phyloP scores from a whole-genome alignment of 2,113 vertebrate species.

The Brienomyrus brachyistius region DNA sequence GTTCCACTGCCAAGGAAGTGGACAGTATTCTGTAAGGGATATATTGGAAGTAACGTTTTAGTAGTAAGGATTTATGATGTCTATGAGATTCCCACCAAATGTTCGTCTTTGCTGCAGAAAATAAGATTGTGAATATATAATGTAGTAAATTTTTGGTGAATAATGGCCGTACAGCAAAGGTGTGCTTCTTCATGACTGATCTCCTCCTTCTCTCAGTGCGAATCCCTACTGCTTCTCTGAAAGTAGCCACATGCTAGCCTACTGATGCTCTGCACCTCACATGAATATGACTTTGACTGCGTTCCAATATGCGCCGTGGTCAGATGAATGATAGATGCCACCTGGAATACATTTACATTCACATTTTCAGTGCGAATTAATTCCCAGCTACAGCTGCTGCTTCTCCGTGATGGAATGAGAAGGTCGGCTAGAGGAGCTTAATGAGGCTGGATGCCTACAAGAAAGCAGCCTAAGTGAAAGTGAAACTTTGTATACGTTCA shows the following conservation, averaged over 20 bases:
- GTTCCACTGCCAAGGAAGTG: not conserved
- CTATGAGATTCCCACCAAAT: not conserved
- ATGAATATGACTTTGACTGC: not conserved
- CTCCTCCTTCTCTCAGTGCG: not conserved
- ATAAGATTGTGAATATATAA: not conserved
- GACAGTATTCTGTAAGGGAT: not conserved
- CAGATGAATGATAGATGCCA: not conserved
- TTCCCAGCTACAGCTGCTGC: not conserved
- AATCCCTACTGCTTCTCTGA: not conserved
- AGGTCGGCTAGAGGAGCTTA: not conserved
- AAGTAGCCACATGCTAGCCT: not conserved
- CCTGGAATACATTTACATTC: not conserved
- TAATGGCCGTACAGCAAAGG: not conserved
- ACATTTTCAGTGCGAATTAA: not conserved
- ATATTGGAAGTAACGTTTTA: not conserved
- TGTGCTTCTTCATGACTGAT: not conserved
- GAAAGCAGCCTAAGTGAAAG: not conserved
- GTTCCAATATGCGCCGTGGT: not conserved
- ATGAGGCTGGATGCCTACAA: not conserved
- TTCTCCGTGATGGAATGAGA: not conserved
- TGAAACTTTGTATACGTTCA: not conserved
- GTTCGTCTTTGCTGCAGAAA: not conserved
- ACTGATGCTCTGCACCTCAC: not conserved
- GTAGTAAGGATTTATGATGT: not conserved
- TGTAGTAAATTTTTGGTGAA: not conserved